Conservation (phyloP, 2,113 vertebrate species). For the Ariopsis seemanni region DNA sequence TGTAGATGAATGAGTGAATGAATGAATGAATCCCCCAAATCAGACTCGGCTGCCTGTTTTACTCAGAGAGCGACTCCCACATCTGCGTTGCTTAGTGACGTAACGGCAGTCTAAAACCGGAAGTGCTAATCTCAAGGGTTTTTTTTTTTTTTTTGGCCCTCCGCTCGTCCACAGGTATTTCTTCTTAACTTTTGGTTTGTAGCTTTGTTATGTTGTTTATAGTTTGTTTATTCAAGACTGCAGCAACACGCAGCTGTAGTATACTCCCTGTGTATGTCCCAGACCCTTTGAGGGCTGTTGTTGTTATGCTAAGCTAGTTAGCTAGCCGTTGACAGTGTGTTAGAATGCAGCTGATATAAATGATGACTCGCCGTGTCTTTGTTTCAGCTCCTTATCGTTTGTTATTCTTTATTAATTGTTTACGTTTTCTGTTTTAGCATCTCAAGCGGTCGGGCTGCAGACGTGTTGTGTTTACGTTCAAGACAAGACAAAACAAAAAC, state of each 20-base stretch:
- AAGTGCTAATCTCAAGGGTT: slow-evolving; percentile 46
- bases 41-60: not conserved
- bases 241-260: not conserved
- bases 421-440: not conserved
- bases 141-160: not conserved
- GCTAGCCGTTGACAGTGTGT: slow-evolving; percentile 11
- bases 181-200: not conserved
- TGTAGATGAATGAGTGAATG: too few species aligned
- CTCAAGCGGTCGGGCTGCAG: not conserved
- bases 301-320: slow-evolving; percentile 20
- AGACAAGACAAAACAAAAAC: not conserved
- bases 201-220: not conserved
- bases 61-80: slow-evolving; percentile 11
- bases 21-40: too few species aligned
- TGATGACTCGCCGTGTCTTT: not conserved
- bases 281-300: not conserved
- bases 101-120: slow-evolving; percentile 41
- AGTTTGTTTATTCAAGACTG: not conserved
- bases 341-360: slow-evolving; percentile 29
- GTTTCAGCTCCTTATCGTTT: not conserved
- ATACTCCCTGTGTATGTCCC: not conserved
- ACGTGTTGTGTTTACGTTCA: not conserved
- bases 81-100: slow-evolving; percentile 46
- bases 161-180: slow-evolving; percentile 51
- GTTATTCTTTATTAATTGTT: not conserved